Base-by-base conservation (phyloP, 2,888 invertebrate genomes). In the Caenorhabditis macrosperma region DNA sequence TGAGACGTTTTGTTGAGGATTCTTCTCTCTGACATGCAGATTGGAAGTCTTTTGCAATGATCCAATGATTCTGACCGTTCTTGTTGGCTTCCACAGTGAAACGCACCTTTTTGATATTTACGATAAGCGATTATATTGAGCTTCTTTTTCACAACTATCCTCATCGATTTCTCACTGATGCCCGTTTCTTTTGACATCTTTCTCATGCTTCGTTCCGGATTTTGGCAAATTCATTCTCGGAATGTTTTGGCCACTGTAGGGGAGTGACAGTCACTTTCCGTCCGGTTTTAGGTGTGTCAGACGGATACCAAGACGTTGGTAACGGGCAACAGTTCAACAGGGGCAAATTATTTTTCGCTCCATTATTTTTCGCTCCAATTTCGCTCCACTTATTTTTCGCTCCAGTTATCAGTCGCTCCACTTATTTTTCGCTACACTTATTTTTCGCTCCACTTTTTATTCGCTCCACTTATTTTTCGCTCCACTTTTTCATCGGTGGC, bases 11-110 rank as follows among this genome's bases (percentile, higher is more conserved):
- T n/a, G n/a, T n/a, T n/a, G n/a, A n/a, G n/a, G n/a, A n/a, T n/a
- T n/a, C n/a, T 33, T 50, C 59, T 30, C 48, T 78, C n/a, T 54
- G 1, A 44, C 17, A 48, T 55, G 33, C 69, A n/a, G 35, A 20
- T 15, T 69, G 17, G 26, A 63, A 26, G 48, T 46, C 46, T 15
- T 0, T 67, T n/a, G 63, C 63, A 46, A 63, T 26, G 2, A 68
- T 46, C 9, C 54, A 17, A 22, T 55, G 10, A 33, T 76, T 76
- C 38, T 69, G 68, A 30, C 24, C 20, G 57, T 68, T 76, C 20
- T 52, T 30, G n/a, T 60, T 44, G 50, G 44, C 60, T 30, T 60
- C 54, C 2, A 61, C 54, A 7, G 68, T 61, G 54, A 76, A 76
- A 46, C 1, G 30, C 3, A 26, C 60, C 28, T 61, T 61, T 46